Percentiles rank a stretch among this genome's conserved stretches.
Conservation (phyloP, 37 sponge, comb jelly and placozoan genomes). For the Ephydatia muelleri region DNA sequence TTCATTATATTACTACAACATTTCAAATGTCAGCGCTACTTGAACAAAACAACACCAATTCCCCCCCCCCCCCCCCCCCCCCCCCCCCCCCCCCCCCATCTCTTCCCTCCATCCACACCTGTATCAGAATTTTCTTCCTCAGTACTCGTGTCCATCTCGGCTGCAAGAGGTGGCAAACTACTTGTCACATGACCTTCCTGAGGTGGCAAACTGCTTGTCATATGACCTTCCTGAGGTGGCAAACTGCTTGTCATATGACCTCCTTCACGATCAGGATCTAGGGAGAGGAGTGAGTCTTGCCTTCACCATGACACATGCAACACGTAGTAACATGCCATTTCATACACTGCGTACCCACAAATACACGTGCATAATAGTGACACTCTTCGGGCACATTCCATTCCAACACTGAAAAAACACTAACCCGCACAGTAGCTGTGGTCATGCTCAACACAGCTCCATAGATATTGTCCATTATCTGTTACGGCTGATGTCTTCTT, state of each 20-base stretch:
- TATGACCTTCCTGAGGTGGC: too few relatives aligned
- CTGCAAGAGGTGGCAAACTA: not conserved
- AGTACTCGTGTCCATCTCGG: not conserved
- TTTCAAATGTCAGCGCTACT: too few relatives aligned
- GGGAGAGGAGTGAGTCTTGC: too few relatives aligned
- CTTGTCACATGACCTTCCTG: not conserved
- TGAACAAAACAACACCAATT: not conserved
- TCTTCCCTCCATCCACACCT: not conserved
- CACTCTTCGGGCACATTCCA: constrained; percentile 29
- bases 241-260: too few relatives aligned
- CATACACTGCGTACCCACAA: not conserved
- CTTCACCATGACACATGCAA: not conserved
- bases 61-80: not conserved
- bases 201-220: too few relatives aligned
- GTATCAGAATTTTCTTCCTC: not conserved
- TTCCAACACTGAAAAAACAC: not conserved
- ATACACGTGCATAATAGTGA: constrained; percentile 38
- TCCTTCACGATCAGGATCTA: too few relatives aligned
- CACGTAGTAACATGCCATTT: not conserved
- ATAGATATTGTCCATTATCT: not conserved
- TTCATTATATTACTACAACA: too few relatives aligned
- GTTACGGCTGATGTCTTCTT: not conserved
- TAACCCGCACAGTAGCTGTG: constrained; percentile 20
- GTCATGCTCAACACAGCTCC: constrained; percentile 46
- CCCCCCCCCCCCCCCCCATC: not conserved